These are phyloP conservation scores for Cynopterus brachyotis DNA, from an alignment of 2,113 vertebrate species.

Conservation along the genomic window DNA sequence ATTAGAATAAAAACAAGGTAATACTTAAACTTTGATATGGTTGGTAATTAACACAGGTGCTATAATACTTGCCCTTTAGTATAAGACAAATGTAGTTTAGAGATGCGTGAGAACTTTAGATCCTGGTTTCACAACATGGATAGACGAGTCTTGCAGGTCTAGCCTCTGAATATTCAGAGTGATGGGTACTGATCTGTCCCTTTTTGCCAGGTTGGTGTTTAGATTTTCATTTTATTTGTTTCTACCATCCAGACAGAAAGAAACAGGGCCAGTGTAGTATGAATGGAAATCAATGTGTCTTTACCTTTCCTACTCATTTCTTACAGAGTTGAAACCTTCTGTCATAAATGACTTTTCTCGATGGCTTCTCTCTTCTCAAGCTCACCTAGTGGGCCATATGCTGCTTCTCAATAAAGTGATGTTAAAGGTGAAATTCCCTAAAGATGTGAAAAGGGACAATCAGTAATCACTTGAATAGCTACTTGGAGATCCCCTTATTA, in stretches of 20 bases:
- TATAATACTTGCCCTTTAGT: neutral
- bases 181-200: neutral
- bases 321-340: neutral
- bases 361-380: neutral
- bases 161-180: neutral
- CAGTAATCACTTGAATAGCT: neutral
- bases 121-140: neutral
- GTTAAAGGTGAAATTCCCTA: neutral
- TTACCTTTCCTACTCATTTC: neutral
- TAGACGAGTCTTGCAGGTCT: neutral
- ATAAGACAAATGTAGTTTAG: neutral
- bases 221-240: conserved; percentile 36
- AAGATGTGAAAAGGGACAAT: neutral
- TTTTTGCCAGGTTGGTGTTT: neutral
- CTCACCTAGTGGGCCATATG: neutral
- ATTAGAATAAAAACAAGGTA: neutral
- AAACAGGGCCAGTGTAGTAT: neutral
- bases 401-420: neutral
- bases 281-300: neutral
- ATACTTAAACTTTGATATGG: neutral
- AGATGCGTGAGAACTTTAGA: neutral
- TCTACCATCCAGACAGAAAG: neutral
- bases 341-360: neutral
- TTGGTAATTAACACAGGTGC: neutral
- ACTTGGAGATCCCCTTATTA: neutral